Percentiles rank a stretch among this genome's conserved stretches.
Conservation (phyloP, 2,888 invertebrate species). For the Himalopsyche tibetana region DNA sequence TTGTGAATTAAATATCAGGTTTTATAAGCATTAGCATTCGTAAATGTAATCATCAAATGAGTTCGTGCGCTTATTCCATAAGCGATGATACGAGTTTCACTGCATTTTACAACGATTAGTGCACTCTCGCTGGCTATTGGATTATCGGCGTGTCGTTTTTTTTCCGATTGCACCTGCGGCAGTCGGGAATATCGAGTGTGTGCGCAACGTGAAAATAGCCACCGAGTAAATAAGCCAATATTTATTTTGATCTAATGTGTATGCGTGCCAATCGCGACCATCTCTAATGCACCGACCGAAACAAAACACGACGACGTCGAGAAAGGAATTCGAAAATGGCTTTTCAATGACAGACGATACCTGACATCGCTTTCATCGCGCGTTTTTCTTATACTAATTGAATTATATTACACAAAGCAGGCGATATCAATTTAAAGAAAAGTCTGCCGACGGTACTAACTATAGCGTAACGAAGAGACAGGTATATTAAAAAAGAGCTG, state of each 20-base stretch:
- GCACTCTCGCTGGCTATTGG: not conserved
- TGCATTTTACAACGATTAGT: not conserved
- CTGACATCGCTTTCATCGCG: slow-evolving; percentile 31
- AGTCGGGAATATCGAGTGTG: not conserved
- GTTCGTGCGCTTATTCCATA: not conserved
- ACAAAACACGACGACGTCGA: not conserved
- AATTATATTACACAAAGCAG: not conserved
- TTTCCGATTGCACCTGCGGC: slow-evolving; percentile 5
- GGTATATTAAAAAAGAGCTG: too few relatives aligned
- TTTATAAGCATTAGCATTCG: too few relatives aligned
- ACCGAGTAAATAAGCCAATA: not conserved
- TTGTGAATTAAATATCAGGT: too few relatives aligned
- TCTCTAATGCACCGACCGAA: slow-evolving; percentile 12
- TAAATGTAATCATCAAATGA: not conserved
- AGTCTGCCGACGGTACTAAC: too few relatives aligned
- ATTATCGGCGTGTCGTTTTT: slow-evolving; percentile 10
- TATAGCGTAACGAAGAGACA: too few relatives aligned
- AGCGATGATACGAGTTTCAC: not conserved
- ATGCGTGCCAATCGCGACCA: slow-evolving; percentile 29
- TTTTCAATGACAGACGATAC: slow-evolving; percentile 21
- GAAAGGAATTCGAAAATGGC: slow-evolving; percentile 33
- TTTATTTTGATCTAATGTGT: slow-evolving; percentile 12
- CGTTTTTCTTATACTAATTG: not conserved
- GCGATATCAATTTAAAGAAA: not conserved
- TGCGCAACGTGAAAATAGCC: slow-evolving; percentile 3